These are phyloP conservation scores for Stramonita haemastoma DNA, from an alignment of 2,888 invertebrate genomes.

Conservation along the genomic window DNA sequence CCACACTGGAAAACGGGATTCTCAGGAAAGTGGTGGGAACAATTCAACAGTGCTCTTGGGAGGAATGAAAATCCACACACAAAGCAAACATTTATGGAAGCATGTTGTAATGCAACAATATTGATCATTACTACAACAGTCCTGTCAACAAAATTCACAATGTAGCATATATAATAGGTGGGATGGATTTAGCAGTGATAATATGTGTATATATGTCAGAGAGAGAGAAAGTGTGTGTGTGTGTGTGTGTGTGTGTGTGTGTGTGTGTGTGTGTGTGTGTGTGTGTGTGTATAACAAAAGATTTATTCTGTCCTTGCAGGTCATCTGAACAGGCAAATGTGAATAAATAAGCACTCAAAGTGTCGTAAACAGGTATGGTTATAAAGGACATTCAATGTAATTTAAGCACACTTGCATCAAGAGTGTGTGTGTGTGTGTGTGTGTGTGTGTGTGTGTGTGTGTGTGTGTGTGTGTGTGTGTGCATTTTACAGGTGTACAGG, in stretches of 20 bases:
- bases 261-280: not conserved
- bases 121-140: no score
- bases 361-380: not conserved
- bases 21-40: no score
- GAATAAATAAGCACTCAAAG: not conserved
- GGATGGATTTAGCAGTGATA: no score
- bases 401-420: not conserved
- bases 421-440: not conserved
- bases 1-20: no score
- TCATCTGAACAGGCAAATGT: not conserved
- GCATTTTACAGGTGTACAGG: not conserved
- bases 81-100: no score
- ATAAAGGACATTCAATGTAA: not conserved
- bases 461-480: not conserved
- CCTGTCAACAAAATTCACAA: no score
- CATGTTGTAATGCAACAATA: no score
- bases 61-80: no score
- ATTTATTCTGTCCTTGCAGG: not conserved
- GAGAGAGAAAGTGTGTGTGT: not conserved
- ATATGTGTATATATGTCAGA: no score
- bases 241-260: not conserved
- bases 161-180: no score
- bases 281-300: not conserved
- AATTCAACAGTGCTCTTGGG: no score
- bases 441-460: slow-evolving; percentile 25